Percentiles rank a stretch among this genome's conserved stretches.
Conservation (phyloP, 2,113 vertebrate species). For the Typhlomys cinereus region DNA sequence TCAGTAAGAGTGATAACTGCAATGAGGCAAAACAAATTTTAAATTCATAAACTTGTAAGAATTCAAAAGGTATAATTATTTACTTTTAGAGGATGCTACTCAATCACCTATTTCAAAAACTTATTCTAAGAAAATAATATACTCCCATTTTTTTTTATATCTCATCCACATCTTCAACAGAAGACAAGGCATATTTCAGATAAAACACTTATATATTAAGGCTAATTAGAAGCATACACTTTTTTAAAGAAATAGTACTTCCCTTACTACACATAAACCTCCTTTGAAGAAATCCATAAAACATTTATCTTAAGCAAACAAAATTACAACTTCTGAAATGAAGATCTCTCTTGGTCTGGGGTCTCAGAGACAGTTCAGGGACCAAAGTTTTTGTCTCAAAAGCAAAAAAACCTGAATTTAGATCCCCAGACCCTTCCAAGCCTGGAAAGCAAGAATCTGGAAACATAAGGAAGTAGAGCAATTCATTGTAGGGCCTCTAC, state of each 20-base stretch:
- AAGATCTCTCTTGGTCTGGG: conserved; percentile 23
- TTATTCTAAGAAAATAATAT: conserved; percentile 33
- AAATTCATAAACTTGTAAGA: not conserved
- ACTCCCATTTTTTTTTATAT: not conserved
- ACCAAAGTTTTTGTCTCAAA: too few species aligned
- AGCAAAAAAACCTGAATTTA: too few species aligned
- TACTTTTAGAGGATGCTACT: not conserved
- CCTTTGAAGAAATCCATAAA: conserved; percentile 47
- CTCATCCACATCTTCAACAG: not conserved
- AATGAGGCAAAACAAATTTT: not conserved
- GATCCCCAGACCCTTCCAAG: too few species aligned
- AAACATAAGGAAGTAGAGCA: too few species aligned
- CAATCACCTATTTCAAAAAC: not conserved
- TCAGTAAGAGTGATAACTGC: not conserved
- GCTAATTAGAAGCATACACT: conserved; percentile 23
- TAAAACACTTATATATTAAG: conserved; percentile 29
- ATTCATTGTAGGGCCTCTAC: too few species aligned
- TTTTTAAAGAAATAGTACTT: conserved; percentile 10
- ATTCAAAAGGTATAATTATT: not conserved
- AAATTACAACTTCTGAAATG: conserved; percentile 33
- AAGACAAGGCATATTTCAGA: conserved; percentile 4
- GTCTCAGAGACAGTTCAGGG: too few species aligned
- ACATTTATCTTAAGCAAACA: conserved; percentile 24
- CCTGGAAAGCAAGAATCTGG: too few species aligned
- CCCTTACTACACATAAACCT: not conserved